A percentile compares a stretch with the other conserved stretches of the same genome.
phyloP scores from a whole-genome alignment of 1,140 invertebrate species.

The Chelonus insularis region DNA sequence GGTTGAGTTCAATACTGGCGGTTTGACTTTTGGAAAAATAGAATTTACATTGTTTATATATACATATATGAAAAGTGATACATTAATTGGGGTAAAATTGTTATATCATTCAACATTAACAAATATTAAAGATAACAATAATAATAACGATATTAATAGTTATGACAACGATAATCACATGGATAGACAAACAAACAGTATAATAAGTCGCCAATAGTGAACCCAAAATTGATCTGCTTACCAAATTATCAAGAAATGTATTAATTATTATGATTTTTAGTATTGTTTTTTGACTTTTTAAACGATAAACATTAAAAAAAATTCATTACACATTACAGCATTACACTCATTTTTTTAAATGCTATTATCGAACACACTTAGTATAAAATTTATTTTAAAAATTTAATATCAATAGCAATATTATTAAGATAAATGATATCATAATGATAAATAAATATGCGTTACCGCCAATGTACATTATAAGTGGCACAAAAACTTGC shows the following conservation, averaged over 20 bases:
- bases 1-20: constrained; percentile 45
- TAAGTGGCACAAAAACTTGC: background rate
- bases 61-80: constrained; percentile 12
- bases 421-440: background rate
- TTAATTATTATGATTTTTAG: no score
- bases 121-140: no score
- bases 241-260: no score
- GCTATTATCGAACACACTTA: background rate
- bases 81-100: no score
- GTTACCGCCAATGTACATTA: background rate
- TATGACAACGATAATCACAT: constrained; percentile 3
- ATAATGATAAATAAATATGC: background rate
- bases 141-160: no score
- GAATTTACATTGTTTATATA: constrained; percentile 17
- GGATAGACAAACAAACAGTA: background rate
- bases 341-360: no score
- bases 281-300: no score
- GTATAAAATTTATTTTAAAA: background rate
- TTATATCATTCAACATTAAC: no score
- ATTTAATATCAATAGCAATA: no score
- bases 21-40: constrained; percentile 33
- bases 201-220: constrained; percentile 39
- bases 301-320: no score
- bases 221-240: no score
- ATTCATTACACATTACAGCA: no score